Evolutionary conservation across 2,797 vertebrate species (phyloP).

Genomic region (Holocentrus rufus): DNA sequence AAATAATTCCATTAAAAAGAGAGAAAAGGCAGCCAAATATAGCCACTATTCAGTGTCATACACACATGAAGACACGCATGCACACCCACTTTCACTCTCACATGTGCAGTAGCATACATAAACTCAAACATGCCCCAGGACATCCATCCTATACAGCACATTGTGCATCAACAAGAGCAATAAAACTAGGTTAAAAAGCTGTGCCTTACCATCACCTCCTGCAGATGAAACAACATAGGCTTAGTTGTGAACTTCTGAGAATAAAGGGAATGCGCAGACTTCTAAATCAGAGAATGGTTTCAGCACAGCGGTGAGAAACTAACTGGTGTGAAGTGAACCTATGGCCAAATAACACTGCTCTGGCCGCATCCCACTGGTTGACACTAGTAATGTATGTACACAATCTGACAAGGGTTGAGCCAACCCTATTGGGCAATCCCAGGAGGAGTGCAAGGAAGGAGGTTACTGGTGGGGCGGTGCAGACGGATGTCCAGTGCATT

Average conservation of each 20-base stretch:
- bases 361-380: slow-evolving; percentile 33
- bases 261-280: neutral
- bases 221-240: no score
- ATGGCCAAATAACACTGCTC: slow-evolving; percentile 32
- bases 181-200: slow-evolving; percentile 36
- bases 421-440: slow-evolving; percentile 50
- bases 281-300: slow-evolving; percentile 11
- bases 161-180: slow-evolving; percentile 38
- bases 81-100: slow-evolving; percentile 23
- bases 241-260: slow-evolving; percentile 18
- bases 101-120: slow-evolving; percentile 23
- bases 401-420: slow-evolving; percentile 18
- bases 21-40: slow-evolving; percentile 51
- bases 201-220: slow-evolving; percentile 45
- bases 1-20: slow-evolving; percentile 25
- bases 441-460: slow-evolving; percentile 56
- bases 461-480: neutral
- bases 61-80: slow-evolving; percentile 32
- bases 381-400: slow-evolving; percentile 44
- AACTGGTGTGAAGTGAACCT: slow-evolving; percentile 28
- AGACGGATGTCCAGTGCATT: no score
- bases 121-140: slow-evolving; percentile 21
- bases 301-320: slow-evolving; percentile 18
- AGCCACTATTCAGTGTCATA: slow-evolving; percentile 49
- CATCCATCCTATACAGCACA: slow-evolving; percentile 39